Conservation (phyloP, 2,797 vertebrate genomes). For the Semaprochilodus insignis region DNA sequence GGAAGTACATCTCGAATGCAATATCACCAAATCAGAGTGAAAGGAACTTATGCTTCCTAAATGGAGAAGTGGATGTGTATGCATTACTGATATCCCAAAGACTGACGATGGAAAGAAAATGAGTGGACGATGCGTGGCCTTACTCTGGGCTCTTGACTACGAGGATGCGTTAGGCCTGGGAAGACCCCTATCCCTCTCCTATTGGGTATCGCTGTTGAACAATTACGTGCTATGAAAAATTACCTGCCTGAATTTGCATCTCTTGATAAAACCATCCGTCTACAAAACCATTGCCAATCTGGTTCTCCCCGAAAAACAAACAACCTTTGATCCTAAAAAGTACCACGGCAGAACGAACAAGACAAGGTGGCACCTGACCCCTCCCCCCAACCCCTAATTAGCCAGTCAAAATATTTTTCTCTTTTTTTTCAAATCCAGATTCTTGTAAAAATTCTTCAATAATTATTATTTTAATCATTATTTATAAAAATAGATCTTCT, state of each 20-base stretch:
- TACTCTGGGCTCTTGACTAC: conserved; percentile 99
- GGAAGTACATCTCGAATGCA: conserved; percentile 93
- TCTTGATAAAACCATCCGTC: conserved; percentile 91
- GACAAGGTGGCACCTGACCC: conserved; percentile 96
- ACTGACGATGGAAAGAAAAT: conserved; percentile 98
- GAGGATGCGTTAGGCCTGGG: conserved; percentile 94
- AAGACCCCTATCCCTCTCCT: conserved; percentile 95
- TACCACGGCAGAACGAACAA: conserved; percentile 99
- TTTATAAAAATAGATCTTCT: conserved; percentile 99
- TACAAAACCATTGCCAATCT: conserved; percentile 98
- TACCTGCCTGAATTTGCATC: conserved; percentile 94
- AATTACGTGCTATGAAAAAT: conserved; percentile 99
- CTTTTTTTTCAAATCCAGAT: conserved; percentile 99
- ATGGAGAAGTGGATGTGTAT: conserved; percentile 74
- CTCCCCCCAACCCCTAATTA: conserved; percentile 90
- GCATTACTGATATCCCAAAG: conserved; percentile 93
- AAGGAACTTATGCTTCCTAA: conserved; percentile 81
- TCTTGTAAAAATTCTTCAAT: conserved; percentile 99
- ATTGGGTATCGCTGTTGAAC: conserved; percentile 91
- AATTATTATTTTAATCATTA: conserved; percentile 90
- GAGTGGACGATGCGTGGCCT: conserved; percentile 97
- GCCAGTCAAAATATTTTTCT: conserved; percentile 99
- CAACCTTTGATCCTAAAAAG: conserved; percentile 98
- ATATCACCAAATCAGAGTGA: conserved; percentile 81
- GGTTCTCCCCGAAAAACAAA: conserved; percentile 94